Evolutionary conservation across 2,888 invertebrate species (phyloP), one percentile per base, ranked within the genome.

Genomic region (Zygothrica quintamaculata): DNA sequence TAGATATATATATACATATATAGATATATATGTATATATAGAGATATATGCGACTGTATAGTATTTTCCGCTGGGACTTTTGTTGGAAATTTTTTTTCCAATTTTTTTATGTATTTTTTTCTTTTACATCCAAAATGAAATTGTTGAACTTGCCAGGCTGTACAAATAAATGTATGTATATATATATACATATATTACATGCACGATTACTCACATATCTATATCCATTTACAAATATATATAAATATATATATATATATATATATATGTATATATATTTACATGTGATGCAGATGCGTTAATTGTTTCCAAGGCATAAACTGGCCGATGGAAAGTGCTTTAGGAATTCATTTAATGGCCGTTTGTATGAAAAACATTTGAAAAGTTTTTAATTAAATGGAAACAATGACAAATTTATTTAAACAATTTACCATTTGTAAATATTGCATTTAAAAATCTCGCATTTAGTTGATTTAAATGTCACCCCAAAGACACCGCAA

Each of bases 321-420:
- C n/a, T n/a, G n/a, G n/a, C n/a, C n/a, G n/a, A 48, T 29, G n/a
- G 7, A 29, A n/a, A 29, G n/a, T 8, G 15, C 4, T n/a, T 48
- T 25, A 47, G 47, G 55, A 52, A 60, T 51, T 51, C 50, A 53
- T 50, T 55, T 60, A 58, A 58, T 58, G 51, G 57, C 29, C 43
- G n/a, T n/a, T n/a, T n/a, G n/a, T 13, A 37, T 15, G 46, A 11
- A n/a, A 13, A 13, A 37, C 26, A 52, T 68, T 79, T 48, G 61
- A 61, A 74, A 22, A 82, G 68, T 82, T 87, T 82, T 82, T 87
- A 82, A 82, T 82, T 82, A 80, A 86, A 87, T 76, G 29, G 60
- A n/a, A 57, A 65, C 68, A 58, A 74, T 71, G 85, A 79, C 87
- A 82, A n/a, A 87, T 82, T 85, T 87, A 76, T 82, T 82, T 87